phyloP scores from a whole-genome alignment of 64 coral and sea anemone species.

The Actinia tenebrosa region DNA sequence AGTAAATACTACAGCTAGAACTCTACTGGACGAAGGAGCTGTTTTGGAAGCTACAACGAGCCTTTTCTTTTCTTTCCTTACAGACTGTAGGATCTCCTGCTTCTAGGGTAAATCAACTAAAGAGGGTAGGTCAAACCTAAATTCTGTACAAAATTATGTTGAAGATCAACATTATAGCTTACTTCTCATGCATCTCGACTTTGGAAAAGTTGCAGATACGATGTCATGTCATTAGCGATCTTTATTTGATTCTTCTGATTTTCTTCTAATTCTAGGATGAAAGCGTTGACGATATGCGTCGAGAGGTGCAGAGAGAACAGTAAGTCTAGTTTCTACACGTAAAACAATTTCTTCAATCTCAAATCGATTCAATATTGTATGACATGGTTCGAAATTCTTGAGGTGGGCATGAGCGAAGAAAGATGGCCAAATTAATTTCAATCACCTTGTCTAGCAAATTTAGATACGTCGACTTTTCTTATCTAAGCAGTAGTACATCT shows the following conservation, averaged over 20 bases:
- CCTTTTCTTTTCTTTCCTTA: slow-evolving; percentile 3
- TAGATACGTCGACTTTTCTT: neutral
- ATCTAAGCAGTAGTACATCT: neutral
- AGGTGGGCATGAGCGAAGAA: neutral
- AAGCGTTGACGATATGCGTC: slow-evolving; percentile 77
- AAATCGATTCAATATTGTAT: neutral
- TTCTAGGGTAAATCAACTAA: slow-evolving; percentile 76
- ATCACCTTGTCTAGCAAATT: neutral
- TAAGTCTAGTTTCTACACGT: neutral
- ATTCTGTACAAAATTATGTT: neutral
- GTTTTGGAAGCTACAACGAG: neutral
- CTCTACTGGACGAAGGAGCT: slow-evolving; percentile 17
- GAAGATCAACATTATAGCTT: neutral
- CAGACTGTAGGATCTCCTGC: slow-evolving; percentile 78
- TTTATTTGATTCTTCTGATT: neutral
- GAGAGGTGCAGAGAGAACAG: slow-evolving; percentile 69
- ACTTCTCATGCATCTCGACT: neutral
- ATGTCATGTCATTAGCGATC: slow-evolving; percentile 4
- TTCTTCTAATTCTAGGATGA: slow-evolving; percentile 39
- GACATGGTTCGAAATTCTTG: neutral
- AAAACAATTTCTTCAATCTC: neutral
- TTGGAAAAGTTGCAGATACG: neutral
- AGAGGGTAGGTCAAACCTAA: slow-evolving; percentile 44
- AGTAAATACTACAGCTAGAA: slow-evolving; percentile 26
- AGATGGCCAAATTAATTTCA: neutral